Evolutionary conservation across 2,113 vertebrate genomes (phyloP), one percentile per base, ranked within the genome.

Genomic region (Cariama cristata): DNA sequence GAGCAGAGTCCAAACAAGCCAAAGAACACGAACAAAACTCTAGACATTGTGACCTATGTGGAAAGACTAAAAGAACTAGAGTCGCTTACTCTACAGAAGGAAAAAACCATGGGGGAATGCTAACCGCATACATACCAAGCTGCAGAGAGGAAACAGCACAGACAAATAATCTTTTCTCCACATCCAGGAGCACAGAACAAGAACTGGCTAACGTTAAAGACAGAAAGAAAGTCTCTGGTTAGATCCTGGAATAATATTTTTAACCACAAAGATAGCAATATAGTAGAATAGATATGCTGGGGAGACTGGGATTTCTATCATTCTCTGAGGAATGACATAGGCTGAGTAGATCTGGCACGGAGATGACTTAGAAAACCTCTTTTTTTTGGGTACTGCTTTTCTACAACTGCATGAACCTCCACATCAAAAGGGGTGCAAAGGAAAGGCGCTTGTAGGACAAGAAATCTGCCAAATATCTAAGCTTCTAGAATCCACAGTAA

Each of bases 81-180:
- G 53, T 45, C 4, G 4, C 27, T 45, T 38, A 55, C 23, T 27
- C 24, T 80, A 33, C n/a, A 52, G 47, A 44, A 49, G 67, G 67
- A 35, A 60, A 45, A 45, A 33, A 18, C 22, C 11, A 24, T 3
- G 4, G 14, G 30, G 28, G n/a, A 60, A 59, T 12, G 24, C 22
- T 44, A 44, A 40, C 30, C 0, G 3, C 0, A 1, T 15, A 40
- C 33, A 58, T 14, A 32, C 17, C 28, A 32, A 68, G 10, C 24
- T 42, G 33, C 63, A 45, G 74, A 50, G 55, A 85, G 44, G 32
- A 60, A 49, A 79, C 3, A 14, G 22, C 42, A 68, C 21, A 66
- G 32, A 55, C 1, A 0, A 60, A 32, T 21, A 24, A 67, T 18
- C 16, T 59, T 40, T 69, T 27, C 58, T 71, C 58, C 21, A 32